Evolutionary conservation across 1,140 invertebrate genomes (phyloP).

Genomic region (Drosophila ambigua): DNA sequence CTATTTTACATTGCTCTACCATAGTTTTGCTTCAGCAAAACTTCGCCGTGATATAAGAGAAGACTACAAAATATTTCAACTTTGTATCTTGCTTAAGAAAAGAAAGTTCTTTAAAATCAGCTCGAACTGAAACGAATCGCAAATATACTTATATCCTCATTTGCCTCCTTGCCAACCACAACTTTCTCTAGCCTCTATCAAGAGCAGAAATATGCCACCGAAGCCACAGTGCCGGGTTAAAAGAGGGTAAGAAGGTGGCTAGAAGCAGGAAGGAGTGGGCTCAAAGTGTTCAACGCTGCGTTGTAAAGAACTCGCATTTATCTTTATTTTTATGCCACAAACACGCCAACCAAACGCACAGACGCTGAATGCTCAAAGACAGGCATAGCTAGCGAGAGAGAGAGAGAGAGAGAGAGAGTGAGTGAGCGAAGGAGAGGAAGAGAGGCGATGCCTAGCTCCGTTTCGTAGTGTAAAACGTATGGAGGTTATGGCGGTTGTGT

Average conservation of each 20-base stretch:
- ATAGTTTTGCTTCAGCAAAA: no score
- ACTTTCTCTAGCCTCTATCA: no score
- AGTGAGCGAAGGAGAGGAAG: slow-evolving; percentile 1
- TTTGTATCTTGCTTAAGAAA: no score
- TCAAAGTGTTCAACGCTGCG: slow-evolving; percentile 58
- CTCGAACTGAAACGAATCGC: no score
- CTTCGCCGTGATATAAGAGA: no score
- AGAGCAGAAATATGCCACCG: no score
- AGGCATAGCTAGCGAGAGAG: slow-evolving; percentile 5
- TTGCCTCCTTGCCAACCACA: no score
- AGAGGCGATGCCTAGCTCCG: slow-evolving; percentile 30
- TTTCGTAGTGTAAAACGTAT: slow-evolving; percentile 59
- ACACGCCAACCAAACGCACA: slow-evolving; percentile 62
- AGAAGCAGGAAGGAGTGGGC: neutral
- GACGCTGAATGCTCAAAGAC: slow-evolving; percentile 28
- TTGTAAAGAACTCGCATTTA: slow-evolving; percentile 81
- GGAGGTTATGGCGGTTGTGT: slow-evolving; percentile 29
- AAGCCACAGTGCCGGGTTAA: neutral
- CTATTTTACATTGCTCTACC: no score
- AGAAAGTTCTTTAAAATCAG: no score
- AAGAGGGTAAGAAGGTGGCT: neutral
- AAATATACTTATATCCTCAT: no score
- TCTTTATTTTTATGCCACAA: slow-evolving; percentile 83
- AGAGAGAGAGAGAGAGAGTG: slow-evolving; percentile 15
- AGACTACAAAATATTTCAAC: no score